phyloP scores from a whole-genome alignment of 2,888 invertebrate species.

The Drosophila acutilabella region DNA sequence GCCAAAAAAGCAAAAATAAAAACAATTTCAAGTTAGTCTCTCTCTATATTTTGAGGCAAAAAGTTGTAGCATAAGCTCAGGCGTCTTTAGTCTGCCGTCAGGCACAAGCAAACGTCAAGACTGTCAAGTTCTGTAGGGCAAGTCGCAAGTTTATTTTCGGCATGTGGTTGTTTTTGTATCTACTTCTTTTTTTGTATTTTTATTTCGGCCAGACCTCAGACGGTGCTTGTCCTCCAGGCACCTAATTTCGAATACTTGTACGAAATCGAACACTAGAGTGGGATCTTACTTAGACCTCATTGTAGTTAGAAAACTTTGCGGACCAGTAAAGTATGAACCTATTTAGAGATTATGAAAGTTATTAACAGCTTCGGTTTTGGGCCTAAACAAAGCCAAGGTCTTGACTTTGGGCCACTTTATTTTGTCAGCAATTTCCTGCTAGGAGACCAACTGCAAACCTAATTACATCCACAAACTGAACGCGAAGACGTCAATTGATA shows the following conservation, averaged over 20 bases:
- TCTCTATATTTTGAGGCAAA: constrained; percentile 11
- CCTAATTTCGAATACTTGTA: neutral
- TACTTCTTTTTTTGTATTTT: constrained; percentile 17
- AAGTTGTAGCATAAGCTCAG: constrained; percentile 58
- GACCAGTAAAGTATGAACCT: neutral
- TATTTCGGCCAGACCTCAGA: constrained; percentile 24
- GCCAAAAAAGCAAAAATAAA: constrained; percentile 38
- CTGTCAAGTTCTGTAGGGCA: constrained; percentile 45
- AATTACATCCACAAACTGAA: constrained; percentile 44
- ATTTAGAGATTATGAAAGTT: constrained; percentile 25
- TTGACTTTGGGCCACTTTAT: constrained; percentile 27
- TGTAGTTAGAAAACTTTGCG: constrained; percentile 1
- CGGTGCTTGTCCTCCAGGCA: constrained; percentile 28
- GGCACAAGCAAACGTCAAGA: constrained; percentile 30
- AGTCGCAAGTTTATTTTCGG: constrained; percentile 44
- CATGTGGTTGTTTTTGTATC: constrained; percentile 27
- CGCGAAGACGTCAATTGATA: constrained; percentile 40
- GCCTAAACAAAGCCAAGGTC: neutral
- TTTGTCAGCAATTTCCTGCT: constrained; percentile 62
- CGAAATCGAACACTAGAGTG: too few relatives aligned
- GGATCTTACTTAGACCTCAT: neutral
- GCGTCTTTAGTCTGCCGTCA: constrained; percentile 52
- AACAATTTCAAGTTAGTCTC: neutral
- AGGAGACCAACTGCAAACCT: constrained; percentile 39
- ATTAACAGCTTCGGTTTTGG: constrained; percentile 3